Conservation (phyloP, 2,888 invertebrate species). For the Napeogenes sylphis region DNA sequence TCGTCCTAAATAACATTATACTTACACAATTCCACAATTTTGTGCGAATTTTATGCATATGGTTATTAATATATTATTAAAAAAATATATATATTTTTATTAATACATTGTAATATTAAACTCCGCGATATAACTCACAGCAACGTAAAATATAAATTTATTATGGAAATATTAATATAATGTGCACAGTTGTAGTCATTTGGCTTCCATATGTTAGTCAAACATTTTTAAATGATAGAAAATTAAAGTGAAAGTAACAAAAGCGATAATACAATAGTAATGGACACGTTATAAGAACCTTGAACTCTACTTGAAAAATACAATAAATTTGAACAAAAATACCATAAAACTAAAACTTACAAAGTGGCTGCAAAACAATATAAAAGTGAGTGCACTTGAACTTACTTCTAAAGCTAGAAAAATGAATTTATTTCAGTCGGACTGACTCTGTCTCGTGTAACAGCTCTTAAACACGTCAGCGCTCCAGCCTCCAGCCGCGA, state of each 20-base stretch:
- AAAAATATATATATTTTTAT: too few species aligned
- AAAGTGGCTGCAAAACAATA: constrained; percentile 7
- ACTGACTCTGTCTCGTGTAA: constrained; percentile 16
- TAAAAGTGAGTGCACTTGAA: constrained; percentile 18
- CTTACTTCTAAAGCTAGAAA: constrained; percentile 14
- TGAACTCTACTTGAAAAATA: background rate
- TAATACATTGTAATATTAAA: too few species aligned
- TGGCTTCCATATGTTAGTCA: background rate
- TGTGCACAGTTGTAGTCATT: too few species aligned
- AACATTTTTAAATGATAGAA: too few species aligned
- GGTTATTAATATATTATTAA: too few species aligned
- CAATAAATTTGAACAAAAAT: constrained; percentile 1
- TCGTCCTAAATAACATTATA: too few species aligned
- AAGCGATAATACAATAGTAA: background rate
- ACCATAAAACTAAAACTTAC: constrained; percentile 7
- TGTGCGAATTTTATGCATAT: too few species aligned
- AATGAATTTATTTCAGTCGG: constrained; percentile 17
- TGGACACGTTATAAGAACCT: background rate
- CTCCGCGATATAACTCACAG: too few species aligned
- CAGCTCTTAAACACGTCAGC: constrained; percentile 21
- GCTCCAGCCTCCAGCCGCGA: background rate
- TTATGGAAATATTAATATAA: too few species aligned
- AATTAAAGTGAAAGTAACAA: background rate
- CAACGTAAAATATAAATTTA: too few species aligned
- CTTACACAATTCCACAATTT: too few species aligned